phyloP scores from a whole-genome alignment of 2,113 vertebrate species.

The Notothenia coriiceps region DNA sequence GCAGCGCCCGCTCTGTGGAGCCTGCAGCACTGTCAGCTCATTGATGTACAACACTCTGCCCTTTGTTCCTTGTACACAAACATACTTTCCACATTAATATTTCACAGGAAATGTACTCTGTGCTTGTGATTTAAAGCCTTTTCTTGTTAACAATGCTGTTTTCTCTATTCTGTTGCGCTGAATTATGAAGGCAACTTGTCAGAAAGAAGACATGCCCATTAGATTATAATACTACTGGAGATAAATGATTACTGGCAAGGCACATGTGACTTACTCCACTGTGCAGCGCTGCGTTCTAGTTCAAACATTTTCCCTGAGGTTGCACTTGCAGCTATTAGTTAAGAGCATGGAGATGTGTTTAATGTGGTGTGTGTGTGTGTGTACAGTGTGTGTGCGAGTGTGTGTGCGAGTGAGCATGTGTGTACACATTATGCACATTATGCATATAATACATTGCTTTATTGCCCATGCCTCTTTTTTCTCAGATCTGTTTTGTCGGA shows the following conservation, averaged over 20 bases:
- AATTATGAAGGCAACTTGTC: slow-evolving; percentile 81
- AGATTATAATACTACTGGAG: slow-evolving; percentile 71
- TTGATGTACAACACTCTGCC: slow-evolving; percentile 85
- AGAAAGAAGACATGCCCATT: slow-evolving; percentile 72
- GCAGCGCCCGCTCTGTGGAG: slow-evolving; percentile 69
- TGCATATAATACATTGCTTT: slow-evolving; percentile 62
- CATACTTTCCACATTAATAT: slow-evolving; percentile 87
- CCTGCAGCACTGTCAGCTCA: slow-evolving; percentile 79
- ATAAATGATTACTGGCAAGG: slow-evolving; percentile 78
- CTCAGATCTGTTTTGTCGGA: slow-evolving; percentile 69
- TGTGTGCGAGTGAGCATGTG: slow-evolving; percentile 47
- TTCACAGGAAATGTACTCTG: slow-evolving; percentile 83
- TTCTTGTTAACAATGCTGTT: slow-evolving; percentile 85
- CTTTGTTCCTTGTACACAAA: slow-evolving; percentile 85
- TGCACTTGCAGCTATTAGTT: slow-evolving; percentile 76
- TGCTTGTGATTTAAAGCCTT: slow-evolving; percentile 86
- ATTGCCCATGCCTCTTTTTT: slow-evolving; percentile 44
- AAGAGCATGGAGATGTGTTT: slow-evolving; percentile 60
- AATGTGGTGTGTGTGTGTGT: slow-evolving; percentile 44
- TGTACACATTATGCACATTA: slow-evolving; percentile 62
- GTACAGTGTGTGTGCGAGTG: background rate
- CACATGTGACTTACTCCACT: slow-evolving; percentile 67
- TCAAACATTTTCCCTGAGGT: slow-evolving; percentile 73
- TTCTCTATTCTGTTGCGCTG: slow-evolving; percentile 78
- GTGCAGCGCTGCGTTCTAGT: slow-evolving; percentile 51